Conservation (phyloP, 2,113 vertebrate species). For the Caloenas nicobarica region DNA sequence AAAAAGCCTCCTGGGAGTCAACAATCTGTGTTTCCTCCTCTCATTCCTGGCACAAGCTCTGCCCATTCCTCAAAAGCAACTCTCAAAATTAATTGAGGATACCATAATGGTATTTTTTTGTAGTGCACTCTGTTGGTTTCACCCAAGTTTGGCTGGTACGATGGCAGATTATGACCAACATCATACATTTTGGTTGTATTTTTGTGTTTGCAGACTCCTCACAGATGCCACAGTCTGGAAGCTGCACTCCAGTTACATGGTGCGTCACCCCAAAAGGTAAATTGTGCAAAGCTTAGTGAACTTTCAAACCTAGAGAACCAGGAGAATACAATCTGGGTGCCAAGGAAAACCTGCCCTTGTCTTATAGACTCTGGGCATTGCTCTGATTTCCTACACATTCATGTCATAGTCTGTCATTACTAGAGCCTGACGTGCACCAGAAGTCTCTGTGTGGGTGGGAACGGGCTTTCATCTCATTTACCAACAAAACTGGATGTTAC, state of each 20-base stretch:
- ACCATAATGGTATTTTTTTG: not conserved
- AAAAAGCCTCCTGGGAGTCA: not conserved
- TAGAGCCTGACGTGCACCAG: not conserved
- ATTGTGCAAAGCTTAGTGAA: not conserved
- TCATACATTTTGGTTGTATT: not conserved
- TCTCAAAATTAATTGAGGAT: not conserved
- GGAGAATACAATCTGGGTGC: not conserved
- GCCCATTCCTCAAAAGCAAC: not conserved
- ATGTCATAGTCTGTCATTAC: not conserved
- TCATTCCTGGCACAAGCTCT: not conserved
- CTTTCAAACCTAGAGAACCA: not conserved
- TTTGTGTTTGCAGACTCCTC: not conserved
- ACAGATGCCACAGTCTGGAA: not conserved
- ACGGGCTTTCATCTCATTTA: not conserved
- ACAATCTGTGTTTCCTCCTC: not conserved
- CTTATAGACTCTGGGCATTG: not conserved
- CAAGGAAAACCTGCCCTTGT: not conserved
- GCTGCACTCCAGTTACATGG: not conserved
- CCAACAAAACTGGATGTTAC: not conserved
- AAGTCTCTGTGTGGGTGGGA: not conserved
- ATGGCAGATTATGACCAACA: fast-evolving
- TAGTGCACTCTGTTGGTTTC: not conserved
- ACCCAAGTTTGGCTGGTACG: not conserved
- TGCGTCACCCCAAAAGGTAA: not conserved
- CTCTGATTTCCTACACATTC: not conserved